These are phyloP conservation scores for Eurytoma californica DNA, from an alignment of 2,888 invertebrate genomes.

Conservation along the genomic window DNA sequence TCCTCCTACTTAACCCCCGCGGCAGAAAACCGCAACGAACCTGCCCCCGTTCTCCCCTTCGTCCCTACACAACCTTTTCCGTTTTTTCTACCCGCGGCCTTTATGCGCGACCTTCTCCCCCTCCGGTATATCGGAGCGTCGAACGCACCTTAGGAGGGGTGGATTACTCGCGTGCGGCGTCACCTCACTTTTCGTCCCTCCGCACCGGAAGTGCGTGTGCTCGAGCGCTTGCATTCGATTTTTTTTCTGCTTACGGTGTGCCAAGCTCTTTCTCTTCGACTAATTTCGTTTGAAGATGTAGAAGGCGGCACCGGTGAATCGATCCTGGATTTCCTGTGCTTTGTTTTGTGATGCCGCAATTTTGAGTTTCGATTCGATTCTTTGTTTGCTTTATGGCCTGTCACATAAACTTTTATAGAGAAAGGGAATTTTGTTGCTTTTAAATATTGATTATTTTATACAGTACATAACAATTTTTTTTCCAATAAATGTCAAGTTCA, in stretches of 20 bases:
- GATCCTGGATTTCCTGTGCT: not conserved
- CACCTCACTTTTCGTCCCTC: conserved; percentile 12
- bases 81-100: not conserved
- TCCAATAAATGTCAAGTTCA: not conserved
- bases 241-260: not conserved
- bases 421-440: too few species aligned
- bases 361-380: too few species aligned
- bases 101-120: not conserved
- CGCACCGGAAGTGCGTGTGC: conserved; percentile 14
- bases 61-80: not conserved
- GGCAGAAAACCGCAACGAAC: not conserved
- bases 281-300: not conserved
- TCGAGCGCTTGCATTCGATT: not conserved
- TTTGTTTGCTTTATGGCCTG: too few species aligned
- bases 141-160: too few species aligned
- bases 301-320: conserved; percentile 10
- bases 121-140: too few species aligned
- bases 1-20: not conserved
- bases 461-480: too few species aligned
- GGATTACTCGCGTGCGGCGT: not conserved
- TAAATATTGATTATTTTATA: too few species aligned
- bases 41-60: conserved; percentile 13
- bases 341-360: too few species aligned
- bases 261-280: not conserved
- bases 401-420: too few species aligned